Evolutionary conservation across 2,797 vertebrate species (phyloP).

Genomic region (Antrozous pallidus): DNA sequence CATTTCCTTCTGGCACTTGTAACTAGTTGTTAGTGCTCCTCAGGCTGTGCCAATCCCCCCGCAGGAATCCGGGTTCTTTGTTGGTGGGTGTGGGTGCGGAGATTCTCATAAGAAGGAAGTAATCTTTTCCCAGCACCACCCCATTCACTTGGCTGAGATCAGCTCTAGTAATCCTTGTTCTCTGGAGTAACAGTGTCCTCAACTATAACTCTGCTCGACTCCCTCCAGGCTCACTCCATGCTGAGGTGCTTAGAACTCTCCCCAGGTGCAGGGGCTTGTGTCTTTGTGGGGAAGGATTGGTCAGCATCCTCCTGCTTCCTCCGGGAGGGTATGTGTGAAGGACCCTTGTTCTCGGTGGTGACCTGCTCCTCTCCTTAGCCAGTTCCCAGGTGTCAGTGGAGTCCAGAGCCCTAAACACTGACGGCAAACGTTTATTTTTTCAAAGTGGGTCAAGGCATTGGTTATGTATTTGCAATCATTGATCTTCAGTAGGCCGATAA

Average conservation of each 20-base stretch:
- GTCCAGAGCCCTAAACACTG: accelerated
- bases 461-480: background rate
- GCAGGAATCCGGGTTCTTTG: background rate
- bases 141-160: background rate
- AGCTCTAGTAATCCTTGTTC: no score
- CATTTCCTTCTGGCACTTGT: background rate
- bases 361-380: background rate
- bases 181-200: background rate
- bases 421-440: background rate
- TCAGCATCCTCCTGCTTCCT: no score
- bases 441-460: background rate
- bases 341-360: background rate
- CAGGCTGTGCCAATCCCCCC: accelerated
- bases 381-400: background rate
- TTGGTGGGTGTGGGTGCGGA: accelerated
- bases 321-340: background rate
- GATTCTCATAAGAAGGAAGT: no score
- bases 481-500: background rate
- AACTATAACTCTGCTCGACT: accelerated
- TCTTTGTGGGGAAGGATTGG: background rate
- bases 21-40: background rate
- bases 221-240: background rate
- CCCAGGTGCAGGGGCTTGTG: background rate
- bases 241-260: background rate
- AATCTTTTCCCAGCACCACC: background rate